These are phyloP conservation scores for Geococcyx californianus DNA, from an alignment of 2,113 vertebrate species.

Conservation along the genomic window DNA sequence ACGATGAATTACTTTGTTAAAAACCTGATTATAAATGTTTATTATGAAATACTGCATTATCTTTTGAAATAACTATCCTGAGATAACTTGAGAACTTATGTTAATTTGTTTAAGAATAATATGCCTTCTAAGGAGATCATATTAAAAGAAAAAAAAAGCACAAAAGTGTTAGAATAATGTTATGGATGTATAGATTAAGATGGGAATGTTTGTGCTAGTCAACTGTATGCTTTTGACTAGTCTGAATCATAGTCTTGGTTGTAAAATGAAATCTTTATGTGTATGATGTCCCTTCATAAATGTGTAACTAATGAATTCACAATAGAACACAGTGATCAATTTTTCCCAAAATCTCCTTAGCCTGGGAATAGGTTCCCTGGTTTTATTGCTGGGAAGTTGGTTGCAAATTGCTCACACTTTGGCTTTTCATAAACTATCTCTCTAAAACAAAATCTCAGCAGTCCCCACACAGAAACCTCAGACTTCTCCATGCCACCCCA, in stretches of 20 bases:
- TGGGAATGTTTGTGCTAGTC: not conserved
- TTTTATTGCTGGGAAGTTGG: not conserved
- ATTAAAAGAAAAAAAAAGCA: conserved; percentile 25
- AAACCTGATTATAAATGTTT: conserved; percentile 62
- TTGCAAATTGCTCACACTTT: not conserved
- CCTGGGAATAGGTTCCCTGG: not conserved
- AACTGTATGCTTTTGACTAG: not conserved
- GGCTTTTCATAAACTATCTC: not conserved
- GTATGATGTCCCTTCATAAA: not conserved
- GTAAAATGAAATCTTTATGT: conserved; percentile 15
- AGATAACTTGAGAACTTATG: conserved; percentile 62
- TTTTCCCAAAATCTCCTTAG: not conserved
- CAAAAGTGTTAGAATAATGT: conserved; percentile 41
- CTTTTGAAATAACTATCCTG: conserved; percentile 69
- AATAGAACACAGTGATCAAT: not conserved
- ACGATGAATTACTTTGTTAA: conserved; percentile 68
- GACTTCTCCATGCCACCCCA: not conserved
- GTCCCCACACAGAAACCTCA: not conserved
- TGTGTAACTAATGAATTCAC: not conserved
- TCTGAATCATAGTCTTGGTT: not conserved
- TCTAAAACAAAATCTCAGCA: not conserved
- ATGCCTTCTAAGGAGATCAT: conserved; percentile 15
- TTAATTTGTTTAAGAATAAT: conserved; percentile 50
- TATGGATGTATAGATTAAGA: not conserved
- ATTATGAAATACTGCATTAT: conserved; percentile 66